phyloP scores from a whole-genome alignment of 2,113 vertebrate genomes.

The Plecturocebus donacophilus region DNA sequence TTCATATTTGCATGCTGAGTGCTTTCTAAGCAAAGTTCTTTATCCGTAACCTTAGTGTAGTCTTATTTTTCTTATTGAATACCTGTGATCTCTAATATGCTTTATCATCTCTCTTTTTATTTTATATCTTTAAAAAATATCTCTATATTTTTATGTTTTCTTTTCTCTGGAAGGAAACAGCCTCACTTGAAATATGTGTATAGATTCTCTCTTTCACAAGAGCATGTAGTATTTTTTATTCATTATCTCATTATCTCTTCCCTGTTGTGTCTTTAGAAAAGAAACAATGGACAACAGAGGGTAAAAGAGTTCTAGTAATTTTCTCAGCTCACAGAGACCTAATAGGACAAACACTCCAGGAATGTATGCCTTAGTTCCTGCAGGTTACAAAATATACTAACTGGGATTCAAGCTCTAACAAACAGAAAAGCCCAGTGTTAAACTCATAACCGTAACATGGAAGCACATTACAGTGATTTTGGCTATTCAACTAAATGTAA shows the following conservation, averaged over 20 bases:
- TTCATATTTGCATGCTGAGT: conserved; percentile 2
- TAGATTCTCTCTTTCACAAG: background rate
- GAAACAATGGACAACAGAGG: background rate
- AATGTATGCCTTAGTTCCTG: background rate
- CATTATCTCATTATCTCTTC: background rate
- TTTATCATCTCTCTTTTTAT: conserved; percentile 14
- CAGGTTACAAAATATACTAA: background rate
- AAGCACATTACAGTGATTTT: background rate
- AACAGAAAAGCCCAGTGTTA: background rate
- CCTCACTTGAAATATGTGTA: background rate
- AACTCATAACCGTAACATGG: background rate
- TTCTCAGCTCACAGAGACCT: background rate
- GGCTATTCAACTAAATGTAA: background rate
- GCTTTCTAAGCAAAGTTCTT: conserved; percentile 23
- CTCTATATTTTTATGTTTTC: background rate
- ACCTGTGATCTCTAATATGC: conserved; percentile 2
- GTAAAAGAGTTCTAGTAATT: background rate
- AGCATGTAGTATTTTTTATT: background rate
- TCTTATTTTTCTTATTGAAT: conserved; percentile 52
- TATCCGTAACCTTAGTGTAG: background rate
- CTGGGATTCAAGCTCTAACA: background rate
- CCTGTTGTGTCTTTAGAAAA: conserved; percentile 11
- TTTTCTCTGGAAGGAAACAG: background rate
- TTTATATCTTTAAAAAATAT: background rate
- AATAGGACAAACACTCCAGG: background rate